phyloP scores from a whole-genome alignment of 2,797 vertebrate genomes.

The Aphelocoma californica region DNA sequence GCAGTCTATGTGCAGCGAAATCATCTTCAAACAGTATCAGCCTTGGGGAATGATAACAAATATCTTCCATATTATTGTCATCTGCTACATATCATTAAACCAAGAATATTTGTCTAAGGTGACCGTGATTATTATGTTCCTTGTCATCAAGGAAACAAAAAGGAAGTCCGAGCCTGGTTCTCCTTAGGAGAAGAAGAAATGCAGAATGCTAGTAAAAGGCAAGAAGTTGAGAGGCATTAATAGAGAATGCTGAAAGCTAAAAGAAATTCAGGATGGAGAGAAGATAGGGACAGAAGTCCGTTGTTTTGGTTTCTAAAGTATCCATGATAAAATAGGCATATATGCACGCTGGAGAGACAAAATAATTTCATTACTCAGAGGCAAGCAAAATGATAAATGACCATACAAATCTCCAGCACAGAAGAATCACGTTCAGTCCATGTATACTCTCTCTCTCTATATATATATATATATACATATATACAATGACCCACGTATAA shows the following conservation, averaged over 20 bases:
- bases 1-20: background rate
- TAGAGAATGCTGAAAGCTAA: background rate
- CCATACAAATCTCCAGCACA: background rate
- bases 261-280: background rate
- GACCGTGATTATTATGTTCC: background rate
- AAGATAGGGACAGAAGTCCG: background rate
- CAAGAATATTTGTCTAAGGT: background rate
- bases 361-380: background rate
- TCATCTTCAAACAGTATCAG: background rate
- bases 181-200: background rate
- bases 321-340: background rate
- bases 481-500: fast-evolving
- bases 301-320: background rate
- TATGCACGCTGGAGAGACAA: background rate
- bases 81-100: fast-evolving
- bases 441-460: background rate
- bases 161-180: background rate
- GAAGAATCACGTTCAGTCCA: background rate
- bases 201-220: background rate
- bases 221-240: background rate
- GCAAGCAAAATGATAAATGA: background rate
- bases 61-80: background rate
- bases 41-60: background rate
- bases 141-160: background rate
- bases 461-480: too few species aligned